Evolutionary conservation across 2,113 vertebrate genomes (phyloP), one percentile per base, ranked within the genome.

Genomic region (Echinops telfairi): DNA sequence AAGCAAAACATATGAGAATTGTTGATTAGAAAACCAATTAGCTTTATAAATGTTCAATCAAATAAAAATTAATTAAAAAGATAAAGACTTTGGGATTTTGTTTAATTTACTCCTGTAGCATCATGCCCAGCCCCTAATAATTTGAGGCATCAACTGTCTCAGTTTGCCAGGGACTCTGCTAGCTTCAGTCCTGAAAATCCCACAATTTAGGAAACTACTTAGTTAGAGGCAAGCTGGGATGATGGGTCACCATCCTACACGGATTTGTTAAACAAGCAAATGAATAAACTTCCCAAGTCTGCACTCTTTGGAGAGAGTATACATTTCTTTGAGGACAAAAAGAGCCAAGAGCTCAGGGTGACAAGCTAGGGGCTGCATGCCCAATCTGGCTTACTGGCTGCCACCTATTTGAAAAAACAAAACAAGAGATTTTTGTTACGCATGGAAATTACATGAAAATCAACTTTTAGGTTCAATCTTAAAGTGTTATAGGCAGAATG

Each of bases 231-330:
- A 92, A 60, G 19, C 58, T 19, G 58, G 20, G 14, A 77, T 9
- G 7, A 7, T n/a, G 16, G 16, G 57, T 76, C 25, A 25, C 4
- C n/a, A n/a, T n/a, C 12, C 4, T 71, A 33, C 14, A 68, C 33
- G 58, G 12, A 27, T 86, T 79, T 94, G 76, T 40, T 78, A 33
- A 90, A 77, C 27, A 23, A 88, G 60, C 27, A 38, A 78, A 58
- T 20, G 86, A 58, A 66, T 23, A 22, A 60, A 31, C 79, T 91
- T 70, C 27, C 36, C 22, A 43, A 23, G 19, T 78, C 19, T 7
- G 9, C 23, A 3, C 2, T 75, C 79, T 33, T 3, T n/a, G 43
- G 83, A 83, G 31, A 60, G 47, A 70, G 27, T 33, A 8, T 53
- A 33, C 58, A 11, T n/a, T 81, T 77, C 43, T 84, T 33, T 62